Evolutionary conservation across 2,888 invertebrate species (phyloP), one percentile per base, ranked within the genome.

Genomic region (Drosophila prostipennis): DNA sequence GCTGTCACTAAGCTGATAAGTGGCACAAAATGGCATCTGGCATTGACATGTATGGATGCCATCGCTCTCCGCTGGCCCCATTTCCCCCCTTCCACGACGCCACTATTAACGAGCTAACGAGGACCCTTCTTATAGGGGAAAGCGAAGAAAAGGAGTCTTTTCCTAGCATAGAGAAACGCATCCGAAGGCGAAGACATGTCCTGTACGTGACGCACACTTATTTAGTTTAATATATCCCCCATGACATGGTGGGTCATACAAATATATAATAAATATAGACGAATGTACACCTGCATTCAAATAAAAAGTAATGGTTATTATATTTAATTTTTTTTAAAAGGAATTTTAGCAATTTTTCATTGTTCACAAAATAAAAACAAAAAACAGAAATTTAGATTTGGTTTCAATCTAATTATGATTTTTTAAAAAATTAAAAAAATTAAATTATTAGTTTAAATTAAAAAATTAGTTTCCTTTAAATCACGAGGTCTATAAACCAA

Each of bases 201-300:
- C 54, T 73, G 74, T 72, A 76, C 76, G 76, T 76, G 76, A 76
- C 76, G 63, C 59, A 46, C 60, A 74, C 76, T 76, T 76, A 72
- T 76, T 76, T 76, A 60, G 76, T 68, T 76, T 59, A 60, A 76
- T 76, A 76, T 63, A 63, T 59, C 43, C 40, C n/a, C 37, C 14
- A 43, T 48, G 37, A 34, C 61, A 54, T 54, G 34, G 45, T 37
- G n/a, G 10, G 39, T 2, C 39, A 10, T 34, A 42, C n/a, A 56
- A 48, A 46, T 40, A 40, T 40, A 14, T 46, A 19, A 40, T 40
- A 19, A 39, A 29, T 26, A 19, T 29, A 16, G n/a, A 19, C 5
- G 11, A 23, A 26, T 43, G 6, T 6, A 29, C 56, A 59, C 23
- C 16, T 13, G 13, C 7, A 14, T 16, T 19, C 29, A n/a, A n/a